A percentile compares a stretch with the other conserved stretches of the same genome.
Conservation (phyloP, 2,888 invertebrate species). For the Colostygia pectinataria region DNA sequence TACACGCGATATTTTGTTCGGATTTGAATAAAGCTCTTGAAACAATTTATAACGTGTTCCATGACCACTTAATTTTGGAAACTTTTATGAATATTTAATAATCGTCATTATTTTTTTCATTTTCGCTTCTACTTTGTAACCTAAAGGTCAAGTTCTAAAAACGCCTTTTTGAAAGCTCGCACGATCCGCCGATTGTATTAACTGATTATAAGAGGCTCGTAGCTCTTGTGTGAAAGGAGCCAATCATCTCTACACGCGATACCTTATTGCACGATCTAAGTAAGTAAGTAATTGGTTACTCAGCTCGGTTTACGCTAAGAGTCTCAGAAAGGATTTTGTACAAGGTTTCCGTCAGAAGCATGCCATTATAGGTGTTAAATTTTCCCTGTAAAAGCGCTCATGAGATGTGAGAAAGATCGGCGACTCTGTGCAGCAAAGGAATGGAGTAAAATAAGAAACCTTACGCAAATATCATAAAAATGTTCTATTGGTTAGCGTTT, state of each 20-base stretch:
- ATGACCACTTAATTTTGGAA: conserved; percentile 19
- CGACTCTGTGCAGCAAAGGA: too few relatives aligned
- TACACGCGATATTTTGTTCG: too few relatives aligned
- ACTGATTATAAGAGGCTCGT: conserved; percentile 32
- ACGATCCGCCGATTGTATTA: conserved; percentile 35
- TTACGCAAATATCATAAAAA: too few relatives aligned
- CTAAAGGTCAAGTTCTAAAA: conserved; percentile 22
- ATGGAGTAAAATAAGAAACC: too few relatives aligned
- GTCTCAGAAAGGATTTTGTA: conserved; percentile 1
- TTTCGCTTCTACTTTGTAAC: conserved; percentile 6
- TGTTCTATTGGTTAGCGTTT: too few relatives aligned
- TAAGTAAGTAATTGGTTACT: conserved; percentile 5
- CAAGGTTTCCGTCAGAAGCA: neutral
- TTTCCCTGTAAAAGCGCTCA: too few relatives aligned
- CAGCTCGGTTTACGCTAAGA: conserved; percentile 1
- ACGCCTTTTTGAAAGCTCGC: conserved; percentile 15
- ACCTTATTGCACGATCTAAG: conserved; percentile 18
- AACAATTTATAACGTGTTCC: conserved; percentile 13
- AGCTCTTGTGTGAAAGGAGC: conserved; percentile 27
- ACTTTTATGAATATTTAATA: conserved; percentile 19
- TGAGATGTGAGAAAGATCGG: too few relatives aligned
- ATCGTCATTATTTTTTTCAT: conserved; percentile 19
- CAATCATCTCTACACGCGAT: conserved; percentile 34
- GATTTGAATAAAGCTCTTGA: too few relatives aligned
- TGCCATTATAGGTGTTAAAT: neutral